Percentiles rank a stretch among this genome's conserved stretches.
phyloP scores from a whole-genome alignment of 2,888 invertebrate species.

The Zhuqinia jingwanae region DNA sequence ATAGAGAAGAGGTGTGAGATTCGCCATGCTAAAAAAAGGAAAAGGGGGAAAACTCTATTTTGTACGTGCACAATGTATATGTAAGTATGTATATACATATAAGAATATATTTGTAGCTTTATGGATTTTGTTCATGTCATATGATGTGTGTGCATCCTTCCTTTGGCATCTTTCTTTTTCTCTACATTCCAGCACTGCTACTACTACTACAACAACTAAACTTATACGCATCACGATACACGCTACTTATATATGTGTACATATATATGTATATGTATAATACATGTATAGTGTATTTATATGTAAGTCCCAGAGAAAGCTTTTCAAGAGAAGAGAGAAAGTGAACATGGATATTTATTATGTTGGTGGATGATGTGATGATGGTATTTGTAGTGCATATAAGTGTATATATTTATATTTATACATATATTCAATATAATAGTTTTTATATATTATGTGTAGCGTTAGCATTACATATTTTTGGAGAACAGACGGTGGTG shows the following conservation, averaged over 20 bases:
- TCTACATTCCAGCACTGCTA: conserved; percentile 54
- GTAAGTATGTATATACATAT: conserved; percentile 11
- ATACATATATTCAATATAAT: no score
- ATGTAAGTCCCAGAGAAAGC: conserved; percentile 18
- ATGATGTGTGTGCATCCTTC: conserved; percentile 66
- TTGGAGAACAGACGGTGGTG: conserved; percentile 10
- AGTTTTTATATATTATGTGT: no score
- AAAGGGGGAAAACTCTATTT: conserved; percentile 17
- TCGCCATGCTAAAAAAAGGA: conserved; percentile 45
- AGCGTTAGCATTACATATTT: neutral
- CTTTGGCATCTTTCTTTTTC: conserved; percentile 12
- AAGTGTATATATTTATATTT: no score
- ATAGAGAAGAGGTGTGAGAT: conserved; percentile 64
- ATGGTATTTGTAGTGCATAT: no score
- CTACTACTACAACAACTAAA: neutral
- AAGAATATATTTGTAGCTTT: neutral
- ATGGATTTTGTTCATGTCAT: conserved; percentile 54
- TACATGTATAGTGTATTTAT: no score
- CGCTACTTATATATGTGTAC: neutral
- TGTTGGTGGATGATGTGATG: no score
- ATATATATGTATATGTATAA: neutral
- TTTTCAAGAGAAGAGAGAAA: neutral
- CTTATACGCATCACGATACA: no score
- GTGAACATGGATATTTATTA: conserved; percentile 7
- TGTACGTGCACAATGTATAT: conserved; percentile 5